These are phyloP conservation scores for Epizoanthus stellaris DNA, from an alignment of 92 coral and sea anemone species.

Conservation along the genomic window DNA sequence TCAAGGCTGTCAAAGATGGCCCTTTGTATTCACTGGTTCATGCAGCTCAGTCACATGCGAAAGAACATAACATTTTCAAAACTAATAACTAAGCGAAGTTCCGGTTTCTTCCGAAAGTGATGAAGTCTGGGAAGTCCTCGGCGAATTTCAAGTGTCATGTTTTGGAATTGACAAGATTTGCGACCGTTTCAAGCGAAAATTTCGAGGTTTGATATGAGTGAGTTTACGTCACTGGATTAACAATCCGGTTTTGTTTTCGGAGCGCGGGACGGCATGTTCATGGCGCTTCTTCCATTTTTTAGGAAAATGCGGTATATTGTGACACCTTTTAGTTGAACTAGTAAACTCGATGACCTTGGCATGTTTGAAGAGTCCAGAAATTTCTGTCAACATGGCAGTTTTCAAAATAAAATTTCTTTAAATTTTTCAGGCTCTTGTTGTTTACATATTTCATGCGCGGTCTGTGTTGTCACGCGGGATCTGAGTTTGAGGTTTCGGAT, in stretches of 20 bases:
- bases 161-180: slow-evolving; percentile 8
- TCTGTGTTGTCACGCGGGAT: slow-evolving; percentile 72
- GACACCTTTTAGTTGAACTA: neutral
- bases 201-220: slow-evolving; percentile 12
- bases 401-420: slow-evolving; percentile 56
- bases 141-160: slow-evolving; percentile 27
- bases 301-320: neutral
- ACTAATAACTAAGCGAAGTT: neutral
- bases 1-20: slow-evolving; percentile 17
- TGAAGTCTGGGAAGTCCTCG: slow-evolving; percentile 36
- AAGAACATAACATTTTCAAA: slow-evolving; percentile 11
- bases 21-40: neutral
- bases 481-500: slow-evolving; percentile 42
- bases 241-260: slow-evolving; percentile 45
- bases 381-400: slow-evolving; percentile 35
- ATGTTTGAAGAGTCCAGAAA: neutral
- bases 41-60: slow-evolving; percentile 39
- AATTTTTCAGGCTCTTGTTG: slow-evolving; percentile 60
- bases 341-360: neutral
- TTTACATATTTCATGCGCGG: slow-evolving; percentile 74
- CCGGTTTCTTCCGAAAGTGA: slow-evolving; percentile 24
- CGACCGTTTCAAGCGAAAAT: slow-evolving; percentile 27
- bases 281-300: neutral
- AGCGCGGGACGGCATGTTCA: slow-evolving; percentile 32
- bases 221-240: slow-evolving; percentile 19